These are phyloP conservation scores for Pyrrhosoma nymphula DNA, from an alignment of 2,888 invertebrate species.

Conservation along the genomic window DNA sequence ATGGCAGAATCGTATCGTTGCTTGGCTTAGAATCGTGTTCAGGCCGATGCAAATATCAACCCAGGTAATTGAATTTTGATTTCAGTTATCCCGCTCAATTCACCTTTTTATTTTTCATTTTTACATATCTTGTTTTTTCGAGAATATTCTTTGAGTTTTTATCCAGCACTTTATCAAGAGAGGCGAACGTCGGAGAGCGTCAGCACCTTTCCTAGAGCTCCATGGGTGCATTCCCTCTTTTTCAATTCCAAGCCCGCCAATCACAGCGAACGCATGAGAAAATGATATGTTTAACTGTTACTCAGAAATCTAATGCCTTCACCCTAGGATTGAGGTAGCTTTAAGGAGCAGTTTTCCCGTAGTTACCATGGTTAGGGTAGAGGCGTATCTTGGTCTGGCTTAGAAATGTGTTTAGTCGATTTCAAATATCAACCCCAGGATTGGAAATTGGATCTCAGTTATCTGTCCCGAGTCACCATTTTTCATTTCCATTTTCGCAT, in stretches of 20 bases:
- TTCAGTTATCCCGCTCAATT: neutral
- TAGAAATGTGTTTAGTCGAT: neutral
- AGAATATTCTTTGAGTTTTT: neutral
- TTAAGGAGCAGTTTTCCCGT: no score
- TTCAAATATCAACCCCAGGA: neutral
- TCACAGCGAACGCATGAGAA: neutral
- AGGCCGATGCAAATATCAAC: neutral
- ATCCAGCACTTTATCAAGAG: neutral
- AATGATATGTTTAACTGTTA: neutral
- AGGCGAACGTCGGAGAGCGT: neutral
- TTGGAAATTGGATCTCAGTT: conserved; percentile 8
- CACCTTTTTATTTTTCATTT: neutral
- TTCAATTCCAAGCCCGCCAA: neutral
- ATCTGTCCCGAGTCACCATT: neutral
- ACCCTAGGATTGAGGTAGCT: neutral
- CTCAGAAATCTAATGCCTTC: neutral
- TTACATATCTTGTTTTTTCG: neutral
- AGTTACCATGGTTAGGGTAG: no score
- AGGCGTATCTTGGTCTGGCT: no score
- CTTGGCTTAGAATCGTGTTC: neutral
- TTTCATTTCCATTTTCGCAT: neutral
- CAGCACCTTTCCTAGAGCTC: neutral
- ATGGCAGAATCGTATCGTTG: no score
- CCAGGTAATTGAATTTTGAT: neutral
- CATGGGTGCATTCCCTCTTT: neutral